Evolutionary conservation across 2,113 vertebrate species (phyloP).

Genomic region (Bagarius yarrelli): DNA sequence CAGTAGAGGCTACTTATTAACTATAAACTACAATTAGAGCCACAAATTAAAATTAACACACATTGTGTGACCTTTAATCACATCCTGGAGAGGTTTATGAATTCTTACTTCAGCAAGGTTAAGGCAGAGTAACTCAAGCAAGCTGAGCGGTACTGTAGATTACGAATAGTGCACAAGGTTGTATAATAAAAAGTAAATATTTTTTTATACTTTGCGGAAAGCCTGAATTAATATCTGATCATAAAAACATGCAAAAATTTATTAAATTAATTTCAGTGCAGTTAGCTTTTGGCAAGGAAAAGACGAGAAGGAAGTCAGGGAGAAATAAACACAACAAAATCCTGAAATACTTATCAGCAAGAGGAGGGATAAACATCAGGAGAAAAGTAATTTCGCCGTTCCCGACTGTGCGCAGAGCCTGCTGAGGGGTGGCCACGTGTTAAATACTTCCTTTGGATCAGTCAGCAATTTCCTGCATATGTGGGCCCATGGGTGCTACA

Average conservation of each 20-base stretch:
- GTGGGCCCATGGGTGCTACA: not conserved
- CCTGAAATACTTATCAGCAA: constrained; percentile 39
- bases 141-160: not conserved
- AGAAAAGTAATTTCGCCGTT: constrained; percentile 59
- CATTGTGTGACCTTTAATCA: not conserved
- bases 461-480: constrained; percentile 60
- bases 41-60: not conserved
- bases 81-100: not conserved
- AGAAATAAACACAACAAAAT: constrained; percentile 52
- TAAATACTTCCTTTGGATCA: constrained; percentile 55
- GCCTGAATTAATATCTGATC: constrained; percentile 27
- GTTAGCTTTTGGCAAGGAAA: constrained; percentile 41
- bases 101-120: not conserved
- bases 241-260: not conserved
- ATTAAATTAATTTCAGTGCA: constrained; percentile 19
- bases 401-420: constrained; percentile 44
- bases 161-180: not conserved
- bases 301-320: constrained; percentile 21
- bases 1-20: not conserved
- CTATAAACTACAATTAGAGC: not conserved
- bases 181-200: not conserved
- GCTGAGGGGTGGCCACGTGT: constrained; percentile 55
- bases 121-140: not conserved
- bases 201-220: constrained; percentile 3
- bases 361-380: constrained; percentile 56